Percentiles rank a stretch among this genome's conserved stretches.
Conservation (phyloP, 2,797 vertebrate genomes). For the Hirundo rustica region DNA sequence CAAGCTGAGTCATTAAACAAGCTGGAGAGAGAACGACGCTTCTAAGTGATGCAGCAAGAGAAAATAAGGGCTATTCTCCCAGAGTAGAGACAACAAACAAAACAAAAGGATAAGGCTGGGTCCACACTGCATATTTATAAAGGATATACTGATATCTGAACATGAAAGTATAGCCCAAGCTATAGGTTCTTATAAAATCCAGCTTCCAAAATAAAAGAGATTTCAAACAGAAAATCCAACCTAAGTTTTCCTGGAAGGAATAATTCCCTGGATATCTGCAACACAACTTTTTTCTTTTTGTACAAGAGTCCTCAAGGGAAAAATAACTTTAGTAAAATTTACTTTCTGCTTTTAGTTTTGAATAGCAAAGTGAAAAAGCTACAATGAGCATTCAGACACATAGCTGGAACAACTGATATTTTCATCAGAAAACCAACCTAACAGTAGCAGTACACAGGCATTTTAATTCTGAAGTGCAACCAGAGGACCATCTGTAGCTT, state of each 20-base stretch:
- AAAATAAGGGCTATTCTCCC: not conserved
- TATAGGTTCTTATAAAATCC: not conserved
- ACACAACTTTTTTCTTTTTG: not conserved
- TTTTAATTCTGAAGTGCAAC: not conserved
- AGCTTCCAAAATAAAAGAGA: not conserved
- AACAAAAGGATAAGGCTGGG: not conserved
- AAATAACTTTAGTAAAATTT: not conserved
- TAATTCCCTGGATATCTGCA: not conserved
- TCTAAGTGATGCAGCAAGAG: not conserved
- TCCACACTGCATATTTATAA: not conserved
- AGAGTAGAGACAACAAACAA: not conserved
- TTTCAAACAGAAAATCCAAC: not conserved
- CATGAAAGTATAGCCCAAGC: not conserved
- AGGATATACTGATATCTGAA: not conserved
- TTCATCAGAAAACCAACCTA: not conserved
- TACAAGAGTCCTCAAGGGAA: not conserved
- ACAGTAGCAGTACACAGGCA: not conserved
- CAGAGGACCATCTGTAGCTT: not conserved
- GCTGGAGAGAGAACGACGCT: not conserved
- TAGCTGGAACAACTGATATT: rapidly evolving
- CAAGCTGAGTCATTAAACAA: not conserved
- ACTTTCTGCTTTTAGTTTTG: not conserved
- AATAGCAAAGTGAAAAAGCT: not conserved
- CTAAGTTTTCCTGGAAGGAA: not conserved
- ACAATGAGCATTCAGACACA: not conserved